Evolutionary conservation across 2,113 vertebrate species (phyloP), one percentile per base, ranked within the genome.

Genomic region (Dicerorhinus sumatrensis): DNA sequence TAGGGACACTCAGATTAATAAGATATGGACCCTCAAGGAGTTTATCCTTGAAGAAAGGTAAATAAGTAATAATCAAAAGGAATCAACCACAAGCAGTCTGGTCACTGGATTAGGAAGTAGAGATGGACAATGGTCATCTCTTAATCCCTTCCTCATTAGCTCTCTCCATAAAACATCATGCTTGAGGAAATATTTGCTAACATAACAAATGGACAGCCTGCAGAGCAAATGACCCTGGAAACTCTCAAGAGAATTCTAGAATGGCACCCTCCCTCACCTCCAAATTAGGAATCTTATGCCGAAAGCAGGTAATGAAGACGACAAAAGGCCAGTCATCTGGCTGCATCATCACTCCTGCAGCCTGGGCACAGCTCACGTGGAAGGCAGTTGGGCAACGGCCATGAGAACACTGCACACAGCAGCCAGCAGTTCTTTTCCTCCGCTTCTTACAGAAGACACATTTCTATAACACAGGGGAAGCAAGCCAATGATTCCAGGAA

Each of bases 311-410:
- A 89, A 99, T 99, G 63, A 99, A 99, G 97, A 99, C 99, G 17
- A 99, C 99, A 73, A 99, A 99, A 3, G 99, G 99, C 99, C 99
- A 99, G 93, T 99, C 99, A 4, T 99, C 99, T 0, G 99, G 99
- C 98, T 99, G 99, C 99, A 99, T 99, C 99, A 99, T 99, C 18
- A 99, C 99, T 3, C 99, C 99, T 0, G 99, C 99, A 16, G 99
- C 99, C 98, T 99, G 99, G 46, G 99, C 99, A 62, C 99, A 99
- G 98, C 99, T 99, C 85, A 99, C 99, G 7, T 99, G 99, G 97
- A 99, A 99, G 48, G 99, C 99, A 1, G 99, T 99, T 69, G 99
- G 99, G 96, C 99, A 99, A 25, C 99, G 99, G 51, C 99, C 99
- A 0, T 99, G 99, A 56, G 99, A 99, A 86, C 99, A 99, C 98